phyloP scores from a whole-genome alignment of 2,797 vertebrate genomes.

The Takifugu rubripes region DNA sequence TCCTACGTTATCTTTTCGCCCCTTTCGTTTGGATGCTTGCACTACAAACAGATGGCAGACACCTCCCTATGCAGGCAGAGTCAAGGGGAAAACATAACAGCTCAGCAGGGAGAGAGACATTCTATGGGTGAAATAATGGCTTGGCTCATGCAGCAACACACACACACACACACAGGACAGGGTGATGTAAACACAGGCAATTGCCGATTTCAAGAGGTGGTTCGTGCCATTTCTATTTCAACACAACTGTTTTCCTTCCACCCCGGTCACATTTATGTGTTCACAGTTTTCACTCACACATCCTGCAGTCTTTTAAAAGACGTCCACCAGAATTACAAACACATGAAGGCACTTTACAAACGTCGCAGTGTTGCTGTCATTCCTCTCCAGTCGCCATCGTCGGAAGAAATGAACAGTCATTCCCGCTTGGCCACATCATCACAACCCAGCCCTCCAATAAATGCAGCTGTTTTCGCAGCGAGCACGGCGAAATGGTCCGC shows the following conservation, averaged over 20 bases:
- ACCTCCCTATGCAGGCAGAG: constrained; percentile 10
- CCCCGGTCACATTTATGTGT: constrained; percentile 1
- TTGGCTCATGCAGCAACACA: neutral
- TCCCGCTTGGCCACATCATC: constrained; percentile 45
- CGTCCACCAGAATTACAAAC: too few species aligned
- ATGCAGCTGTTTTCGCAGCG: constrained; percentile 30
- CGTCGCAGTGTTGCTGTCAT: too few species aligned
- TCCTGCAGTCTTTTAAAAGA: too few species aligned
- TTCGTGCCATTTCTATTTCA: constrained; percentile 11
- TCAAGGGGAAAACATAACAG: constrained; percentile 28
- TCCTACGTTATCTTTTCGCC: constrained; percentile 7
- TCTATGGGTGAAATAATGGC: constrained; percentile 21
- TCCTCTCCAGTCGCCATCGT: neutral
- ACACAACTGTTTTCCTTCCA: constrained; percentile 9
- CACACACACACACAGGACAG: neutral
- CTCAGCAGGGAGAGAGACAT: constrained; percentile 23
- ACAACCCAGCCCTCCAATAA: constrained; percentile 20
- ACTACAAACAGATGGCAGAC: constrained; percentile 30
- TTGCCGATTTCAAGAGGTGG: constrained; percentile 2
- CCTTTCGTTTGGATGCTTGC: constrained; percentile 34
- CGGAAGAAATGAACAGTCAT: constrained; percentile 37
- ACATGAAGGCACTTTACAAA: too few species aligned
- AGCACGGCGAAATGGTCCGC: constrained; percentile 38
- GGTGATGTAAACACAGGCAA: constrained; percentile 32
- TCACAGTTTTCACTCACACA: neutral